phyloP scores from a whole-genome alignment of 2,113 vertebrate species.

The Corythornis vintsioides region DNA sequence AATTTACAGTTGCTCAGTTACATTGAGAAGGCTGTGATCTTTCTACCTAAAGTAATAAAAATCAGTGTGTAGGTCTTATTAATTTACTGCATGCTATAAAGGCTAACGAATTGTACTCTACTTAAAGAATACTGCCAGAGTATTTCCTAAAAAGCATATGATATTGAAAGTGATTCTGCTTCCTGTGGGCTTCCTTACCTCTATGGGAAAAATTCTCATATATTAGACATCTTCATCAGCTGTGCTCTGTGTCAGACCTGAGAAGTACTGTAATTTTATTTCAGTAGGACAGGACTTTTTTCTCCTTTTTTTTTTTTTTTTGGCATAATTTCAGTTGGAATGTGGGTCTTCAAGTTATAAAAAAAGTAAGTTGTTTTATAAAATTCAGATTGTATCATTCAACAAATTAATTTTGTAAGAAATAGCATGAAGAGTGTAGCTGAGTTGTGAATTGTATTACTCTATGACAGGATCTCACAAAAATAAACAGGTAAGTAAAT shows the following conservation, averaged over 20 bases:
- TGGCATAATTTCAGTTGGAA: neutral
- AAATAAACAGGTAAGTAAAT: neutral
- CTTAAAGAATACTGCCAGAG: neutral
- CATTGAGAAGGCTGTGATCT: constrained; percentile 23
- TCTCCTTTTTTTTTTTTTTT: neutral
- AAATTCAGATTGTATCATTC: neutral
- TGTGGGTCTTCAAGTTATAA: neutral
- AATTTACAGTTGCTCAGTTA: constrained; percentile 58
- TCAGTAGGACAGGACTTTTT: neutral
- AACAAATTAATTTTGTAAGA: neutral
- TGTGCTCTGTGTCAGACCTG: neutral
- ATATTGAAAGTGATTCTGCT: neutral
- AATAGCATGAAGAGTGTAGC: neutral
- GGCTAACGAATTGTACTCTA: constrained; percentile 10
- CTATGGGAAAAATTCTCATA: neutral
- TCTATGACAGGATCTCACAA: neutral
- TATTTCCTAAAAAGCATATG: constrained; percentile 4
- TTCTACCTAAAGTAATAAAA: constrained; percentile 55
- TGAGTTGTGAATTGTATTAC: neutral
- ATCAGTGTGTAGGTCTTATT: constrained; percentile 11
- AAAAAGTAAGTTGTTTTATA: neutral
- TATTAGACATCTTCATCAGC: neutral
- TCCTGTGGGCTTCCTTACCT: neutral
- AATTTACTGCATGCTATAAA: constrained; percentile 52
- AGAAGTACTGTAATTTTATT: neutral